phyloP scores from a whole-genome alignment of 2,113 vertebrate genomes.

The Pseudopodoces humilis region DNA sequence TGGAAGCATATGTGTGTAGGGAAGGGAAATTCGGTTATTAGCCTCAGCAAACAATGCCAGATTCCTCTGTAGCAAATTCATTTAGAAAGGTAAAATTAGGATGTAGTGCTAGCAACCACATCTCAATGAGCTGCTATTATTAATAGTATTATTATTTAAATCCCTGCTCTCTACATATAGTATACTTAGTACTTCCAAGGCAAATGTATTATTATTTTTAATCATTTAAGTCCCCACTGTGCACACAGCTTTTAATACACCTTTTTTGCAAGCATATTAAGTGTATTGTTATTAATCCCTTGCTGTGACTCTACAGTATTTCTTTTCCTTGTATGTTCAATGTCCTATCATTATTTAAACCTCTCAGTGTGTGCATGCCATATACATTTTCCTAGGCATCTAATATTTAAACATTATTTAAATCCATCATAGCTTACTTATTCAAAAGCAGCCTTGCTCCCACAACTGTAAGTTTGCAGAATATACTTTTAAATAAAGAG shows the following conservation, averaged over 20 bases:
- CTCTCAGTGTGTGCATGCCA: not conserved
- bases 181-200: constrained; percentile 38
- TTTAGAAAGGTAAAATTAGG: constrained; percentile 34
- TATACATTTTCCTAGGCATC: constrained; percentile 1
- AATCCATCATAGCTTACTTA: constrained; percentile 49
- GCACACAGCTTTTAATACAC: constrained; percentile 32
- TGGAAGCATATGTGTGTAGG: constrained; percentile 43
- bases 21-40: constrained; percentile 46
- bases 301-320: constrained; percentile 11
- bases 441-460: constrained; percentile 18
- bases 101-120: constrained; percentile 2
- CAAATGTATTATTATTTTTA: constrained; percentile 53
- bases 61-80: constrained; percentile 44
- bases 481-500: constrained; percentile 28
- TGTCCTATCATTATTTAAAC: constrained; percentile 8
- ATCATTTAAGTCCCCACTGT: constrained; percentile 11
- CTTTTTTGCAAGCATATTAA: constrained; percentile 40
- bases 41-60: constrained; percentile 51
- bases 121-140: constrained; percentile 1
- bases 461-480: not conserved
- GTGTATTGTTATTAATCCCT: constrained; percentile 37
- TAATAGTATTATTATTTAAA: constrained; percentile 63
- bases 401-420: constrained; percentile 41
- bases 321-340: not conserved
- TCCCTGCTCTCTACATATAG: not conserved